Conservation (phyloP, 2,888 invertebrate species). For the Crocallis elinguaria region DNA sequence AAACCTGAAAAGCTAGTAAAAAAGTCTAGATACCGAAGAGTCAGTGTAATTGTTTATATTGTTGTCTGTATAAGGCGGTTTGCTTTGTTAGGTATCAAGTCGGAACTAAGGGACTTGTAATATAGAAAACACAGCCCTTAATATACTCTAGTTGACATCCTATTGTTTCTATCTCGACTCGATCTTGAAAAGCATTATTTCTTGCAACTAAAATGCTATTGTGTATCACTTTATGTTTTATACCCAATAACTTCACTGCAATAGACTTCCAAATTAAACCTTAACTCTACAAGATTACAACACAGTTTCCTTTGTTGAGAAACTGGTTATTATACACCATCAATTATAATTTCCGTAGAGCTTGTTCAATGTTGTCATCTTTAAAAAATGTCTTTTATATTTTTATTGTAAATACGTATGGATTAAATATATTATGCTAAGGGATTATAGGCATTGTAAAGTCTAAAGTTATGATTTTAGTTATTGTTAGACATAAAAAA, state of each 20-base stretch:
- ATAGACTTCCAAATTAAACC: neutral
- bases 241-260: conserved; percentile 38
- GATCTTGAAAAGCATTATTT: conserved; percentile 49
- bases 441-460: conserved; percentile 16
- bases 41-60: too few species aligned
- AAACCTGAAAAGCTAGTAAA: too few species aligned
- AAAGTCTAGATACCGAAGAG: too few species aligned
- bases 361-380: conserved; percentile 14
- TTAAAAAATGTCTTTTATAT: conserved; percentile 7
- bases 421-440: conserved; percentile 18
- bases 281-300: neutral
- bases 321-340: neutral
- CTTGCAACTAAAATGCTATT: conserved; percentile 45
- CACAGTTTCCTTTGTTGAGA: neutral
- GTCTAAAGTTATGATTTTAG: conserved; percentile 11
- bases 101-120: conserved; percentile 5
- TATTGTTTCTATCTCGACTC: conserved; percentile 25
- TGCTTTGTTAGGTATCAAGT: neutral
- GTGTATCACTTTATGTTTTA: conserved; percentile 50
- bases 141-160: conserved; percentile 17
- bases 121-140: conserved; percentile 1
- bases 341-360: conserved; percentile 24
- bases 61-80: too few species aligned
- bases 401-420: conserved; percentile 14
- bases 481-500: conserved; percentile 13